Percentiles rank a stretch among this genome's conserved stretches.
These are phyloP conservation scores for Microcebus tavaratra DNA, from an alignment of 2,113 vertebrate species.

Conservation along the genomic window DNA sequence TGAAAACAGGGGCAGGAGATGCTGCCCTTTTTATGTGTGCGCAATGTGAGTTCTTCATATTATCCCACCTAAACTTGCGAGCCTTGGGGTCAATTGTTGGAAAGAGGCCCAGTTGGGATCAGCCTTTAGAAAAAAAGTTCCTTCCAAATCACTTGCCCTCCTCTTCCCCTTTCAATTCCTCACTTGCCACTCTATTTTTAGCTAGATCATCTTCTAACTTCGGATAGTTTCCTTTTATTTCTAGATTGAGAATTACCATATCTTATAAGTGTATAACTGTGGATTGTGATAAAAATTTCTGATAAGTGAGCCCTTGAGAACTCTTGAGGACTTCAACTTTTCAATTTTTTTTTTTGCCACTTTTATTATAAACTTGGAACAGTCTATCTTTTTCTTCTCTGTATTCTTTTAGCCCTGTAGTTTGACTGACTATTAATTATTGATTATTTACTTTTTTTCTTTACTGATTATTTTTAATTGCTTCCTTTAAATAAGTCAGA, in stretches of 20 bases:
- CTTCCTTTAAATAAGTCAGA: slow-evolving; percentile 8
- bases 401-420: neutral
- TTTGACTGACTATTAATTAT: neutral
- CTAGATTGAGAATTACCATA: slow-evolving; percentile 43
- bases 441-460: neutral
- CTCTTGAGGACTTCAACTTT: slow-evolving; percentile 51
- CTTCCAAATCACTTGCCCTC: slow-evolving; percentile 26
- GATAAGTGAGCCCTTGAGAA: slow-evolving; percentile 49
- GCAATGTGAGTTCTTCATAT: neutral
- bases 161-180: slow-evolving; percentile 51
- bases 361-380: slow-evolving; percentile 3
- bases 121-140: neutral
- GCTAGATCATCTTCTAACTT: slow-evolving; percentile 52
- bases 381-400: slow-evolving; percentile 3
- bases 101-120: neutral
- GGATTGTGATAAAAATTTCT: slow-evolving; percentile 38
- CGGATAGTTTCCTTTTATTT: slow-evolving; percentile 61
- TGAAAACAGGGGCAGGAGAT: neutral
- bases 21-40: neutral
- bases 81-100: neutral
- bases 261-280: slow-evolving; percentile 47
- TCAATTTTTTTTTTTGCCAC: slow-evolving; percentile 21
- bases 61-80: neutral
- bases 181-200: slow-evolving; percentile 62
- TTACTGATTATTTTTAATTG: slow-evolving; percentile 19